Evolutionary conservation across 2,797 vertebrate species (phyloP), one percentile per base, ranked within the genome.

Genomic region (Emydoidea blandingii): DNA sequence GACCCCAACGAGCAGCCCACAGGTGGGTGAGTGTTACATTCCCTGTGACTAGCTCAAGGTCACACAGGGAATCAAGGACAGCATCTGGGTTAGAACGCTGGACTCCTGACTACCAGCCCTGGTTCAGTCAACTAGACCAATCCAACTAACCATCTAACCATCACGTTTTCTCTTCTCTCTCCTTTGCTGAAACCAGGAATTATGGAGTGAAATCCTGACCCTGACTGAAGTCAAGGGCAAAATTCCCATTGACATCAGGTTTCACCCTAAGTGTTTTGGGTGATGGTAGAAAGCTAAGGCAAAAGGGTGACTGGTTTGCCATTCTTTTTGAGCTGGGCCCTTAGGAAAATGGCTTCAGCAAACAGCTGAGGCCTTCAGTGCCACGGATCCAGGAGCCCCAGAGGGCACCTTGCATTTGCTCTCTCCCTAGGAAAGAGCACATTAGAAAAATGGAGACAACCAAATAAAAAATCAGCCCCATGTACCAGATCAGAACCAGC

Each of bases 1-100:
- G 41, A 29, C 16, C 44, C 44, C 74, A 49, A 47, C 7, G 6
- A 47, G 25, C 41, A 27, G 16, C 25, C 25, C 44, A 47, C 25
- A 72, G 11, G 37, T 37, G 27, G 25, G 41, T 31, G 80, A 53
- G 81, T 1, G 41, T 44, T 72, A 7, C 0, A 72, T 3, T 53
- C 52, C 52, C 19, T 53, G 19, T 5, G 9, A 19, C n/a, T 54
- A 31, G 15, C 47, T 15, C 49, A 37, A 34, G 53, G 49, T 19
- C 52, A 41, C 18, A 19, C 56, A 80, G 37, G 41, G 18, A 15
- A 84, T n/a, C 12, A 76, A 76, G 72, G 41, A 29, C 41, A 76
- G 23, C 6, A 8, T 47, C 25, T 44, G 34, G 62, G 62, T 68
- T 9, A n/a, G 34, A 68, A 12, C 7, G 3, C 41, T 44, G 72